phyloP scores from a whole-genome alignment of 2,113 vertebrate genomes.

The Gasterosteus nipponicus region DNA sequence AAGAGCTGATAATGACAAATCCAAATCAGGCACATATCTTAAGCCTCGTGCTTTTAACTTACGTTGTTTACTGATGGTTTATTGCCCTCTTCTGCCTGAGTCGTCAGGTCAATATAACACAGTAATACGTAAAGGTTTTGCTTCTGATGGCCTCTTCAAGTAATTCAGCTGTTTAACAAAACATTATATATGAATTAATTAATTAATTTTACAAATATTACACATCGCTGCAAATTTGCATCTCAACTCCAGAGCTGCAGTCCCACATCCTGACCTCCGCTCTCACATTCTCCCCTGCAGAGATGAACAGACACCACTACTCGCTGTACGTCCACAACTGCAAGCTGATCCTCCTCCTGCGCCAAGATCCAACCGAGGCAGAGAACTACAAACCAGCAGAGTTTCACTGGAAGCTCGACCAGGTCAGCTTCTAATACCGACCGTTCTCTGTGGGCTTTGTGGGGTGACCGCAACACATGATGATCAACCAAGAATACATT shows the following conservation, averaged over 20 bases:
- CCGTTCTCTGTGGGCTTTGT: neutral
- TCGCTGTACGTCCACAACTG: constrained; percentile 94
- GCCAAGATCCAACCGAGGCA: constrained; percentile 88
- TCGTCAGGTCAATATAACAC: neutral
- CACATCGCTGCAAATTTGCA: neutral
- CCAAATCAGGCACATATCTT: neutral
- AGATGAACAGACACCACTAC: constrained; percentile 96
- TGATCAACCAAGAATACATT: neutral
- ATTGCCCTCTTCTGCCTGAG: neutral
- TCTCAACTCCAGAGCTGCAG: neutral
- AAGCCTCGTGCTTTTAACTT: neutral
- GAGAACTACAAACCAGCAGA: constrained; percentile 93
- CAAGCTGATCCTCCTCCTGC: constrained; percentile 91
- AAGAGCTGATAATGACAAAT: neutral
- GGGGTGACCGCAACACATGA: neutral
- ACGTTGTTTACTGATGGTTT: no score
- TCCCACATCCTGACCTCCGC: neutral
- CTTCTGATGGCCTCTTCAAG: no score
- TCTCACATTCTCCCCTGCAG: constrained; percentile 72
- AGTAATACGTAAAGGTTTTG: neutral
- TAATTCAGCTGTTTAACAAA: neutral
- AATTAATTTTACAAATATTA: neutral
- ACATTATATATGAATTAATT: neutral
- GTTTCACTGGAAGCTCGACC: constrained; percentile 98
- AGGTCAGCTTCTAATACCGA: constrained; percentile 78